A percentile compares a stretch with the other conserved stretches of the same genome.
These are phyloP conservation scores for Adineta ricciae DNA, from an alignment of 2,888 invertebrate species.

Conservation along the genomic window DNA sequence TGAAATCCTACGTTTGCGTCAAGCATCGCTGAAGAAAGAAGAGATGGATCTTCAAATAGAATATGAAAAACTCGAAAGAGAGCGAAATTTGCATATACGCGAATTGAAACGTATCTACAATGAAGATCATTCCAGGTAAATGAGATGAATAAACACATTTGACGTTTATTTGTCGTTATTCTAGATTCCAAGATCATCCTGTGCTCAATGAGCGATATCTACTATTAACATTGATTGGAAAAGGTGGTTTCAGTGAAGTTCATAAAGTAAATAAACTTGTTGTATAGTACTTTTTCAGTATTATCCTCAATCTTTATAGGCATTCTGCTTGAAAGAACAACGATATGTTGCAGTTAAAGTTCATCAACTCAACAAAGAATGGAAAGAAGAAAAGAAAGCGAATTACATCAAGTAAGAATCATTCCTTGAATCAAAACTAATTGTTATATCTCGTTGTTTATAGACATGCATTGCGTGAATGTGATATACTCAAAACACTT, in stretches of 20 bases:
- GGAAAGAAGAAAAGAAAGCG: conserved; percentile 99
- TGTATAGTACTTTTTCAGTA: no score
- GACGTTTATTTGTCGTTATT: conserved; percentile 42
- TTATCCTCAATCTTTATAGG: no score
- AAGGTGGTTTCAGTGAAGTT: conserved; percentile 57
- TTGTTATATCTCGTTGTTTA: no score
- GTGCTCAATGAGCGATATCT: conserved; percentile 91
- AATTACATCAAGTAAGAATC: conserved; percentile 81
- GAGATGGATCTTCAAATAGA: conserved; percentile 93
- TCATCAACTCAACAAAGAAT: conserved; percentile 99
- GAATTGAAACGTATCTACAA: conserved; percentile 98
- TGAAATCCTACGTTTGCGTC: conserved; percentile 92
- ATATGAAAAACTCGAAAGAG: conserved; percentile 94
- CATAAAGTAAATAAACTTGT: conserved; percentile 43
- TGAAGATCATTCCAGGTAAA: conserved; percentile 72
- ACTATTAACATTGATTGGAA: conserved; percentile 87
- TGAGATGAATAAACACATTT: no score
- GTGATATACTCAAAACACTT: conserved; percentile 96
- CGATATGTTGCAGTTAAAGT: conserved; percentile 99
- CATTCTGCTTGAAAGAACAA: conserved; percentile 96
- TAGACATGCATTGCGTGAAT: conserved; percentile 86
- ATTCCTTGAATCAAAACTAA: neutral
- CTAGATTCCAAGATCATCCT: conserved; percentile 89
- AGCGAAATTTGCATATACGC: conserved; percentile 90
- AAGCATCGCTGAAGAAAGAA: conserved; percentile 93